Base-by-base conservation (phyloP, 2,797 vertebrate genomes). In the Carapus acus region DNA sequence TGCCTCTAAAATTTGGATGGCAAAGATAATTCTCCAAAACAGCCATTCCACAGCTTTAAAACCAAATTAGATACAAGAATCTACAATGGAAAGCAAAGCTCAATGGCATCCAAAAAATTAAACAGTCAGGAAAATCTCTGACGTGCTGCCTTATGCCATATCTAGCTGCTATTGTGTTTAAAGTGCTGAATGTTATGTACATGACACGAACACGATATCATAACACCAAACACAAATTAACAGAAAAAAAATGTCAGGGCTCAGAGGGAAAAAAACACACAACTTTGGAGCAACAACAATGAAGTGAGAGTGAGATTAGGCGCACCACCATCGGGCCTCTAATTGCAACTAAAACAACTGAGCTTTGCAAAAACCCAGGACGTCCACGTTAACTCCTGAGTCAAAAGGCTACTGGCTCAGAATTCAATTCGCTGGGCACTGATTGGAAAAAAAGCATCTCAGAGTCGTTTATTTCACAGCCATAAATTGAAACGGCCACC, bases 391-490 rank as follows among this genome's bases (percentile, higher is more conserved):
- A 71, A 63, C 61, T 67, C 49, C 29, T 67, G 43, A 64, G 67
- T 65, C 66, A 76, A 71, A 73, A 73, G 77, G 65, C 78, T 68
- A 70, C 61, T 65, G 66, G 67, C 67, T 67, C 49, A 62, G 61
- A 76, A 73, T 77, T 72, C 60, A 74, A 74, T 78, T 72, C 67
- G 42, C 48, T 19, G 7, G 43, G 51, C 54, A 40, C 1, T 27
- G 49, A 54, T 49, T 62, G 51, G 61, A 63, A 68, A 37, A 59
- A 57, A 48, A 27, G 37, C 22, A 39, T 65, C 58, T 62, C 49
- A 47, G 40, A 48, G 21, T 61, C 50, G 69, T 74, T 76, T 76
- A 76, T 74, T 66, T 74, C 74, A 78, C 62, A 24, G 55, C 55
- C 57, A 77, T 59, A 80, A 76, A 81, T 76, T 65, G 11, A n/a